A percentile compares a stretch with the other conserved stretches of the same genome.
phyloP scores from a whole-genome alignment of 2,113 vertebrate genomes.

The Columba livia region DNA sequence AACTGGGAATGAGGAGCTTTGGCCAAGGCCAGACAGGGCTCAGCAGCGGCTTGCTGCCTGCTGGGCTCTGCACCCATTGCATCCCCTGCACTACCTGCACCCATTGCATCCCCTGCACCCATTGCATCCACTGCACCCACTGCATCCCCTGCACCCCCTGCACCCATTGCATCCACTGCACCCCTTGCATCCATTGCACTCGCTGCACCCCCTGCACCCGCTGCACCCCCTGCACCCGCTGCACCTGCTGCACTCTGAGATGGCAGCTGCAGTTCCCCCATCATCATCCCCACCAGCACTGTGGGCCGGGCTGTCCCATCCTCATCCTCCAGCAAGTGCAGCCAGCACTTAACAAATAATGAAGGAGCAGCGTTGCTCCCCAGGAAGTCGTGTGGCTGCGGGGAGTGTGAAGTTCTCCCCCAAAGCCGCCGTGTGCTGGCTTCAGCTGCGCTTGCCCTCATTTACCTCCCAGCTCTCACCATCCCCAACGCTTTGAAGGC shows the following conservation, averaged over 20 bases:
- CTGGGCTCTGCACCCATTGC: not conserved
- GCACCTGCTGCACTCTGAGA: fast-evolving
- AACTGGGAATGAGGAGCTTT: not conserved
- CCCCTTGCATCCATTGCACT: not conserved
- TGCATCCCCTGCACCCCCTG: too few relatives aligned
- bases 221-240: too few relatives aligned
- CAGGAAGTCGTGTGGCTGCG: fast-evolving
- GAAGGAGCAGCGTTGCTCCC: not conserved
- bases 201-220: too few relatives aligned
- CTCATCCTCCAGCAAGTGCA: not conserved
- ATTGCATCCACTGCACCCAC: not conserved
- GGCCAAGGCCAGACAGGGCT: not conserved
- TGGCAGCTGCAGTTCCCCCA: not conserved
- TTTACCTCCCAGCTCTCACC: slow-evolving; percentile 26
- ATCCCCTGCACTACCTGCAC: too few relatives aligned
- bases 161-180: not conserved
- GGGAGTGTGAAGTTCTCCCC: fast-evolving
- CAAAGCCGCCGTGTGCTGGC: too few relatives aligned
- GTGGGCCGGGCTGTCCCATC: not conserved
- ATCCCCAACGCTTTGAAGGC: not conserved
- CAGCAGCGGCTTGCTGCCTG: not conserved
- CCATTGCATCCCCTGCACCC: too few relatives aligned
- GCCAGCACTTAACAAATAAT: not conserved
- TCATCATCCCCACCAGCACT: fast-evolving
- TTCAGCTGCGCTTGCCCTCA: not conserved